These are phyloP conservation scores for Drosophila falleni DNA, from an alignment of 2,888 invertebrate genomes.

Conservation along the genomic window DNA sequence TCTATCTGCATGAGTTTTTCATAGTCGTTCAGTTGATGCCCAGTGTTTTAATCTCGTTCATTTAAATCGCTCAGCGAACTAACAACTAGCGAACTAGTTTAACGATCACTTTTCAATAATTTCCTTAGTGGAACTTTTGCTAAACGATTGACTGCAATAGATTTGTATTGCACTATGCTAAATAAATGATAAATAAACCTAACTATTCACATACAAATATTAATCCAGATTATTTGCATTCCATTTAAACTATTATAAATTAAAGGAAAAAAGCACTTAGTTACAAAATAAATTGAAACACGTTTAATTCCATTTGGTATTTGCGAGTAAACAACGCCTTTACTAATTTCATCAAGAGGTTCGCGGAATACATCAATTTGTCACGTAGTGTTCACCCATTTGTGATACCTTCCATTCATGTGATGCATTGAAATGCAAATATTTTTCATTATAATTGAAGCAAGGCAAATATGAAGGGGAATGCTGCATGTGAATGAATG, in stretches of 20 bases:
- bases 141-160: too few species aligned
- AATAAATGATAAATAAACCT: too few species aligned
- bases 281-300: constrained; percentile 59
- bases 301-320: constrained; percentile 37
- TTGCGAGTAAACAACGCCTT: constrained; percentile 32
- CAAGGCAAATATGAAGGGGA: constrained; percentile 41
- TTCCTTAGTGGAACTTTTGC: background rate
- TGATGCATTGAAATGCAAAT: constrained; percentile 55
- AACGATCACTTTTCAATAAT: constrained; percentile 1
- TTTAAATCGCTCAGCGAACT: background rate
- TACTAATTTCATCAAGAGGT: constrained; percentile 27
- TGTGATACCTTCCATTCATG: background rate
- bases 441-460: constrained; percentile 53
- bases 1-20: background rate
- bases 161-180: too few species aligned
- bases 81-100: background rate
- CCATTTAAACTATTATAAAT: constrained; percentile 21
- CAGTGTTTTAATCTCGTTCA: background rate
- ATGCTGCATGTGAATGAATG: constrained; percentile 8
- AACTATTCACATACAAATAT: constrained; percentile 14
- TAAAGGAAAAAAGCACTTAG: constrained; percentile 33
- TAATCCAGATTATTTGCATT: background rate
- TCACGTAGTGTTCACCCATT: constrained; percentile 47
- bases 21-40: background rate
- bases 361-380: constrained; percentile 42